A percentile compares a stretch with the other conserved stretches of the same genome.
These are phyloP conservation scores for Epicauta chinensis DNA, from an alignment of 1,140 invertebrate genomes.

Conservation along the genomic window DNA sequence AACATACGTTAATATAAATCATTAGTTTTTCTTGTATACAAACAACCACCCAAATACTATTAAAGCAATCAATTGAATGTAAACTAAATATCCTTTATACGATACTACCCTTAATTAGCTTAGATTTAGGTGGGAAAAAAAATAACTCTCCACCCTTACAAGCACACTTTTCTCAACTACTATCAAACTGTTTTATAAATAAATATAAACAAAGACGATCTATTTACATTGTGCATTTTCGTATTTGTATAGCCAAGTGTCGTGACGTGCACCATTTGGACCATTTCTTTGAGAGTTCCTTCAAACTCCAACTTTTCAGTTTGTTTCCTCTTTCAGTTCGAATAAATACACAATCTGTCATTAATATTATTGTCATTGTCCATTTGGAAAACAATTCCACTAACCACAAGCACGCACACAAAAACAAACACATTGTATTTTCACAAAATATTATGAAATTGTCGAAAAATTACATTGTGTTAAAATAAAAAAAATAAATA, in stretches of 20 bases:
- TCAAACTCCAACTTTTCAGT: conserved; percentile 2
- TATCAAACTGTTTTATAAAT: neutral
- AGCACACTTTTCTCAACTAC: no score
- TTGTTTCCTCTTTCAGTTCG: conserved; percentile 10
- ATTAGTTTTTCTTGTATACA: neutral
- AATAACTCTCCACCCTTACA: neutral
- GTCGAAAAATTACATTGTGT: no score
- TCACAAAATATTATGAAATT: neutral
- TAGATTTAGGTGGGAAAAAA: neutral
- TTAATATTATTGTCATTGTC: conserved; percentile 11
- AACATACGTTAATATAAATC: conserved; percentile 13
- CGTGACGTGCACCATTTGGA: conserved; percentile 7
- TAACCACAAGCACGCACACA: neutral
- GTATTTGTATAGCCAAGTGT: conserved; percentile 5
- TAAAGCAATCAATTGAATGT: neutral
- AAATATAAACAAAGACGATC: conserved; percentile 12
- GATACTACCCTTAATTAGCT: no score
- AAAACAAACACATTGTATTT: conserved; percentile 7
- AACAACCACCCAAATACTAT: neutral
- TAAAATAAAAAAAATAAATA: no score
- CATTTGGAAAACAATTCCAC: conserved; percentile 10
- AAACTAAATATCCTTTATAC: neutral
- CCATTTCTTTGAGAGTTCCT: conserved; percentile 1
- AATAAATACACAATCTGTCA: conserved; percentile 14
- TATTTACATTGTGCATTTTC: conserved; percentile 11